These are phyloP conservation scores for Anthopleura sola DNA, from an alignment of 64 coral and sea anemone species.

Conservation along the genomic window DNA sequence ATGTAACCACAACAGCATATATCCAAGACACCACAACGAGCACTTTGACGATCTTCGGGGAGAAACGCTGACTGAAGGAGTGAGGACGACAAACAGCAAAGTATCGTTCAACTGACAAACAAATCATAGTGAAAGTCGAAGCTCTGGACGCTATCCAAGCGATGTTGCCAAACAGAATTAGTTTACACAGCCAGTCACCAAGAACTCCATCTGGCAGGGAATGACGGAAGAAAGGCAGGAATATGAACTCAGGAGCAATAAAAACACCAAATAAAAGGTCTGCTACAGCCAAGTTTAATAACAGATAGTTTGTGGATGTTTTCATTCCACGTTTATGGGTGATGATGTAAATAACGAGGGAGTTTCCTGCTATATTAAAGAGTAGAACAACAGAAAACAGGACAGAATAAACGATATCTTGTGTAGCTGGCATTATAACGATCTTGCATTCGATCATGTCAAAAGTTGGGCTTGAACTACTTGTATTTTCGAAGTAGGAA, in stretches of 20 bases:
- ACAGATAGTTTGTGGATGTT: neutral
- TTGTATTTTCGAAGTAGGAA: no score
- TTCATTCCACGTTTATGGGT: neutral
- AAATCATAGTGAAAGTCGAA: neutral
- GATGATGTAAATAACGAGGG: constrained; percentile 18
- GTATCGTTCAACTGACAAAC: no score
- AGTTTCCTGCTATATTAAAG: constrained; percentile 8
- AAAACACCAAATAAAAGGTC: neutral
- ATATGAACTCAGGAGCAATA: neutral
- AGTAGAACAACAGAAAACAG: constrained; percentile 1
- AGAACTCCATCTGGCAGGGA: neutral
- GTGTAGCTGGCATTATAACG: no score
- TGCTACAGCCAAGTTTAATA: neutral
- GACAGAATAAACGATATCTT: neutral
- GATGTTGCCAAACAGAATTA: neutral
- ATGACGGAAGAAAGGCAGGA: neutral
- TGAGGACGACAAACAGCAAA: no score
- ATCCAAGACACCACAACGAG: no score
- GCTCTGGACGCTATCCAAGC: neutral
- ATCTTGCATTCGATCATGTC: no score
- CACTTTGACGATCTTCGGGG: no score
- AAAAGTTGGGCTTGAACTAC: no score
- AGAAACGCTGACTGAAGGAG: no score
- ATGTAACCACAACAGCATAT: no score
- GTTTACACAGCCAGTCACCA: neutral